A percentile compares a stretch with the other conserved stretches of the same genome.
Conservation (phyloP, 2,888 invertebrate species). For the Apamea monoglypha region DNA sequence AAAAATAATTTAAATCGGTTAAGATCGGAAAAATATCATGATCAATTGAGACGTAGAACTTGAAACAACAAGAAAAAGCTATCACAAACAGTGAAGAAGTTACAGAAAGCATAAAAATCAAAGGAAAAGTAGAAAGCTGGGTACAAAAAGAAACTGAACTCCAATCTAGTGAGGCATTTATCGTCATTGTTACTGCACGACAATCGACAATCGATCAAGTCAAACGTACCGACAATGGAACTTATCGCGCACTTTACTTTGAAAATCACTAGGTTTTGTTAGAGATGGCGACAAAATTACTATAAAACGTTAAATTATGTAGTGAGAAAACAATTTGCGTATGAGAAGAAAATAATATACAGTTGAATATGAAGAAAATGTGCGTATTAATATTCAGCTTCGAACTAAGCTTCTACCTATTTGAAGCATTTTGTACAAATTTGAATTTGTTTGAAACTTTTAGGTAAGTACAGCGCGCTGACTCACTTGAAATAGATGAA, state of each 20-base stretch:
- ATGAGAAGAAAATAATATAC: not conserved
- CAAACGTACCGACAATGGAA: conserved; percentile 75
- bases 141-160: conserved; percentile 67
- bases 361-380: not conserved
- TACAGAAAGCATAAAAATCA: conserved; percentile 49
- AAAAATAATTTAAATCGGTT: not conserved
- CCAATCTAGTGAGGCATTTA: conserved; percentile 82
- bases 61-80: conserved; percentile 32
- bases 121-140: conserved; percentile 55
- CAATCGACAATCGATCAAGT: conserved; percentile 82
- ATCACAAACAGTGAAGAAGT: conserved; percentile 39
- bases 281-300: conserved; percentile 62
- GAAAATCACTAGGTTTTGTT: conserved; percentile 73
- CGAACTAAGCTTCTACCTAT: not conserved
- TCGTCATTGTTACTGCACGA: conserved; percentile 81
- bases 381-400: not conserved
- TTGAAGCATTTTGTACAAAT: not conserved
- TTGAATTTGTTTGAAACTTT: not conserved
- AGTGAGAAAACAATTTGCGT: conserved; percentile 46
- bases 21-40: conserved; percentile 1
- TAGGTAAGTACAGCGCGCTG: not conserved
- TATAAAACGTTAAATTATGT: conserved; percentile 48
- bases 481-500: no score
- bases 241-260: conserved; percentile 76
- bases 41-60: conserved; percentile 17